Evolutionary conservation across 1,140 invertebrate genomes (phyloP), one percentile per base, ranked within the genome.

Genomic region (Eriocheir sinensis): DNA sequence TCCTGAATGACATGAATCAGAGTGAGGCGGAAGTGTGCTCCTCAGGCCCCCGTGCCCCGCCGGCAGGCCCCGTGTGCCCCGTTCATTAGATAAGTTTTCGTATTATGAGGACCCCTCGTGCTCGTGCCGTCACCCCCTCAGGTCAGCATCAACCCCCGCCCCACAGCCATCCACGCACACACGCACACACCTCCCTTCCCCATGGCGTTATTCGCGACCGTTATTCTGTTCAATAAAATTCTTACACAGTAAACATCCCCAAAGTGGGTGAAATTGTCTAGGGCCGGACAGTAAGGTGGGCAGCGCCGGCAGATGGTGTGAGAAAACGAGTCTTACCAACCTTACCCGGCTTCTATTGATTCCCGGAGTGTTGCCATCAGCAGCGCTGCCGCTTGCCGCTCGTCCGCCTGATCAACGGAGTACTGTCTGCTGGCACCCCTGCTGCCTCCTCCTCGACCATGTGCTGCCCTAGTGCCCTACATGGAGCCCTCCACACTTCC

Each of bases 211-310:
- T n/a, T n/a, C n/a, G n/a, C n/a, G n/a, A n/a, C n/a, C n/a, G n/a
- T n/a, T n/a, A n/a, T 38, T 85, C 81, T 41, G 34, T 85, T 85
- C 81, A 12, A 85, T 85, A 41, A 85, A 85, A 85, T 85, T 85
- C 34, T 85, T 85, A 85, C 81, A 85, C 81, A 85, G 81, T 85
- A 85, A 85, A 85, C 81, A 85, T 85, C 81, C 81, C 81, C 81
- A 85, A 40, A 41, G 34, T 36, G 81, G 81, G 81, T 85, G 81
- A 85, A 85, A 85, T 85, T 85, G 81, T 85, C 36, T 12, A 41
- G 81, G 34, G 81, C 30, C 34, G 81, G 81, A 12, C 81, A 41
- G 81, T 85, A 85, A 85, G 81, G 81, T 85, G 81, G 81, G 38
- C 81, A 36, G 81, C 34, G 81, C 32, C 81, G 81, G 81, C 81